A percentile compares a stretch with the other conserved stretches of the same genome.
Evolutionary conservation across 2,797 vertebrate species (phyloP).

Genomic region (Cetoscarus ocellatus): DNA sequence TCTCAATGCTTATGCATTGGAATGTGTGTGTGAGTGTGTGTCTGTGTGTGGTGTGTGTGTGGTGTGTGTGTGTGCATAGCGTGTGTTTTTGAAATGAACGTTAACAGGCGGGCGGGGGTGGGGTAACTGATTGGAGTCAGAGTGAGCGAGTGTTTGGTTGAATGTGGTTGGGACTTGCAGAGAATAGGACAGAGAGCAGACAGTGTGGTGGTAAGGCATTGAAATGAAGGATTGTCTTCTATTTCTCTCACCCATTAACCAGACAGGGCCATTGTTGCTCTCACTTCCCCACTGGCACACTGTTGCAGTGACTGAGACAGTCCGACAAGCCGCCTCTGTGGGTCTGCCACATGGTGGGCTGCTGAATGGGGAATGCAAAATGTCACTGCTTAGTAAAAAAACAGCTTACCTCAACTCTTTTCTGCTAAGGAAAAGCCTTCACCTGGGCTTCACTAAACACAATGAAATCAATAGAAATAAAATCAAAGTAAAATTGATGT

Average conservation of each 20-base stretch:
- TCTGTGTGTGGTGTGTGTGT: slow-evolving; percentile 62
- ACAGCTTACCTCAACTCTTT: slow-evolving; percentile 74
- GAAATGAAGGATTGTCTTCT: slow-evolving; percentile 76
- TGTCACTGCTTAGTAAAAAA: slow-evolving; percentile 68
- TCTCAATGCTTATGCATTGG: slow-evolving; percentile 61
- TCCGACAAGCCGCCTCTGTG: slow-evolving; percentile 74
- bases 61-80: slow-evolving; percentile 48
- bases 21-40: slow-evolving; percentile 72
- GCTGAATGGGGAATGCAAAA: slow-evolving; percentile 75
- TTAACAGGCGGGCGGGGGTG: slow-evolving; percentile 73
- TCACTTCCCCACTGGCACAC: slow-evolving; percentile 78
- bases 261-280: slow-evolving; percentile 77
- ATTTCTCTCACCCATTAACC: slow-evolving; percentile 84
- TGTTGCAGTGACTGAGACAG: slow-evolving; percentile 84
- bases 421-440: slow-evolving; percentile 52
- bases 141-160: slow-evolving; percentile 61
- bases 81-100: slow-evolving; percentile 74
- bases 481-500: slow-evolving; percentile 36
- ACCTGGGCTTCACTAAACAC: slow-evolving; percentile 68
- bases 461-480: slow-evolving; percentile 56
- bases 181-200: slow-evolving; percentile 72
- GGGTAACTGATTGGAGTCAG: slow-evolving; percentile 66
- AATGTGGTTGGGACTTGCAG: slow-evolving; percentile 61
- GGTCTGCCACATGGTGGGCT: slow-evolving; percentile 81
- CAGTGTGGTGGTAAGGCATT: slow-evolving; percentile 69